Percentiles rank a stretch among this genome's conserved stretches.
These are phyloP conservation scores for Schizotus pectinicornis DNA, from an alignment of 2,888 invertebrate species.

Conservation along the genomic window DNA sequence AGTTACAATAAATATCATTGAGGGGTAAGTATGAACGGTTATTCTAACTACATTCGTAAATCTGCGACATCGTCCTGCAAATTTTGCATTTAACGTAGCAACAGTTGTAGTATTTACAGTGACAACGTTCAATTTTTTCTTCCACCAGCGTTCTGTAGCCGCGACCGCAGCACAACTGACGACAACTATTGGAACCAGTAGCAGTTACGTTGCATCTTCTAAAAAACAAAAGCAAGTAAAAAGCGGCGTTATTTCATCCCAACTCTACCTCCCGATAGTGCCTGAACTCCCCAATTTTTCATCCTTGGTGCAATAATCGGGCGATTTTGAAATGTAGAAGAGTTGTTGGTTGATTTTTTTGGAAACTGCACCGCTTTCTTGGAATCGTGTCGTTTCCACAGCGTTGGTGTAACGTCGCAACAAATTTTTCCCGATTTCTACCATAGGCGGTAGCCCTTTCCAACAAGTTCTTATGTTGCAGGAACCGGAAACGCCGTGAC, in stretches of 20 bases:
- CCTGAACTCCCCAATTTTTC: slow-evolving; percentile 76
- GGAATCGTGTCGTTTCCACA: slow-evolving; percentile 55
- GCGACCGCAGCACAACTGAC: slow-evolving; percentile 83
- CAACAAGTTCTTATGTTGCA: slow-evolving; percentile 84
- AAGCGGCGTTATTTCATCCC: background rate
- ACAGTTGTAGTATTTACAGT: slow-evolving; percentile 86
- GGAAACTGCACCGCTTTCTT: slow-evolving; percentile 21
- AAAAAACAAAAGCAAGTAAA: slow-evolving; percentile 40
- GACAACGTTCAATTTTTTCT: slow-evolving; percentile 75
- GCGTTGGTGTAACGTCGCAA: slow-evolving; percentile 67
- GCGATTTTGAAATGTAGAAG: slow-evolving; percentile 78
- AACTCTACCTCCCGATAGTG: slow-evolving; percentile 73
- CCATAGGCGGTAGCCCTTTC: slow-evolving; percentile 71
- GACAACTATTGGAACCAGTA: slow-evolving; percentile 74
- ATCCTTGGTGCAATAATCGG: slow-evolving; percentile 83
- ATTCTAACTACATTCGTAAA: slow-evolving; percentile 74
- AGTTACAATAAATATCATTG: too few relatives aligned
- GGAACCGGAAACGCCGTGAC: slow-evolving; percentile 84
- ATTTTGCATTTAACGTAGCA: slow-evolving; percentile 88
- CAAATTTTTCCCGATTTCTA: slow-evolving; percentile 62
- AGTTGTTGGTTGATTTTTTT: slow-evolving; percentile 62
- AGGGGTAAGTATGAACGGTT: background rate
- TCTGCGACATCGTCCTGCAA: slow-evolving; percentile 73
- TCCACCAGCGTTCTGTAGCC: slow-evolving; percentile 74
- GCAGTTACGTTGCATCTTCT: slow-evolving; percentile 77